These are phyloP conservation scores for Podiceps cristatus DNA, from an alignment of 2,113 vertebrate genomes.

Conservation along the genomic window DNA sequence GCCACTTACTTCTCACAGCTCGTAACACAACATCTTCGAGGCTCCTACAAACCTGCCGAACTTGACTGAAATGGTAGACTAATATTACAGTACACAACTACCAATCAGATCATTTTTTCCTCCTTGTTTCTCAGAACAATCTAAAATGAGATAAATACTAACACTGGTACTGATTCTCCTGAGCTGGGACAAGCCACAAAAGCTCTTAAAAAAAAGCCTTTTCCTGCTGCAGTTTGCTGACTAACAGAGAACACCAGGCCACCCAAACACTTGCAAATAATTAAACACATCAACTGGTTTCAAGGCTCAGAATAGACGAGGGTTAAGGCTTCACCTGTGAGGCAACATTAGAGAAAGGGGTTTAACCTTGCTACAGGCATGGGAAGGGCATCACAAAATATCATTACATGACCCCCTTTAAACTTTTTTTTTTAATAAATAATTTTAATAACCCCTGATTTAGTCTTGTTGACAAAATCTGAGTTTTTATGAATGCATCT, in stretches of 20 bases:
- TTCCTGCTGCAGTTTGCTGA: neutral
- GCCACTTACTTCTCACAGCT: neutral
- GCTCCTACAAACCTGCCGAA: neutral
- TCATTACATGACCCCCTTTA: accelerated
- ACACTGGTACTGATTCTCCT: no score
- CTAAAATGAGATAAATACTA: neutral
- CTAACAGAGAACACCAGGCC: neutral
- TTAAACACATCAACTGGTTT: neutral
- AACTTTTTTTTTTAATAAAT: neutral
- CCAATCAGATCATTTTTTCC: neutral
- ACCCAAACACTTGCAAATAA: neutral
- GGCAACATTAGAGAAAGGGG: accelerated
- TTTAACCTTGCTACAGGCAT: neutral
- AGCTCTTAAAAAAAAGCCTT: neutral
- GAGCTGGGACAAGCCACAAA: neutral
- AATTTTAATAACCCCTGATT: no score
- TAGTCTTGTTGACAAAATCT: accelerated
- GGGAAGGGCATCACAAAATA: neutral
- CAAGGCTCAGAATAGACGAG: accelerated
- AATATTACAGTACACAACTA: neutral
- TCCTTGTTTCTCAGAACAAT: neutral
- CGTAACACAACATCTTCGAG: accelerated
- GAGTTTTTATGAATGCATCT: accelerated
- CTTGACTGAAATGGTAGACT: neutral
- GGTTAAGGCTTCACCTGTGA: neutral